These are phyloP conservation scores for Colossoma macropomum DNA, from an alignment of 2,113 vertebrate species.

Conservation along the genomic window DNA sequence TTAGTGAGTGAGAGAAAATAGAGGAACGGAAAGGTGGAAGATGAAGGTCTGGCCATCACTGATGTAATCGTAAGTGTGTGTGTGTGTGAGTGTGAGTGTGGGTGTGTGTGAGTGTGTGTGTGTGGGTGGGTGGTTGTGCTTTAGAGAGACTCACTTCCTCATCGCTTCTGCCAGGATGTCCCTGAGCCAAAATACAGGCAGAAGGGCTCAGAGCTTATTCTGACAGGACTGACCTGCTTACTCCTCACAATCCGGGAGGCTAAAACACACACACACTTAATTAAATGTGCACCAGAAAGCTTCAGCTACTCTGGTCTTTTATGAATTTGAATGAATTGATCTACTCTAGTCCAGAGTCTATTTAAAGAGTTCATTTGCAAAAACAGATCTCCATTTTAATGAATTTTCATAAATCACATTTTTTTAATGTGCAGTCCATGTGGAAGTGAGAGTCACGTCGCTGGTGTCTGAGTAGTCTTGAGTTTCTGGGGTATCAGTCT, in stretches of 20 bases:
- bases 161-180: conserved; percentile 50
- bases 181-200: conserved; percentile 41
- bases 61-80: conserved; percentile 46
- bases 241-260: not conserved
- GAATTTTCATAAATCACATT: too few relatives aligned
- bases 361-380: too few relatives aligned
- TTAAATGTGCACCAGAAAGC: too few relatives aligned
- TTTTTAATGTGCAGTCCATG: too few relatives aligned
- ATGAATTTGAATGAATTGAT: too few relatives aligned
- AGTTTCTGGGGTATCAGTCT: too few relatives aligned
- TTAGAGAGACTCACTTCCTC: conserved; percentile 49
- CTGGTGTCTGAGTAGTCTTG: too few relatives aligned
- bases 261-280: conserved; percentile 1
- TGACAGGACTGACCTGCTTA: conserved; percentile 17
- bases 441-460: too few relatives aligned
- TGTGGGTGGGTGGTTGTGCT: conserved; percentile 34
- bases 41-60: conserved; percentile 46
- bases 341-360: too few relatives aligned
- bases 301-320: too few relatives aligned
- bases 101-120: conserved; percentile 31
- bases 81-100: conserved; percentile 43
- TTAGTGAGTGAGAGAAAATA: conserved; percentile 22
- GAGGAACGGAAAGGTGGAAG: conserved; percentile 19
- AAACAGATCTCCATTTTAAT: too few relatives aligned
- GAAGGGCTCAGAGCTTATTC: conserved; percentile 9